A percentile compares a stretch with the other conserved stretches of the same genome.
These are phyloP conservation scores for Holothuria leucospilota DNA, from an alignment of 53 echinoderm and acorn worm species.

Conservation along the genomic window DNA sequence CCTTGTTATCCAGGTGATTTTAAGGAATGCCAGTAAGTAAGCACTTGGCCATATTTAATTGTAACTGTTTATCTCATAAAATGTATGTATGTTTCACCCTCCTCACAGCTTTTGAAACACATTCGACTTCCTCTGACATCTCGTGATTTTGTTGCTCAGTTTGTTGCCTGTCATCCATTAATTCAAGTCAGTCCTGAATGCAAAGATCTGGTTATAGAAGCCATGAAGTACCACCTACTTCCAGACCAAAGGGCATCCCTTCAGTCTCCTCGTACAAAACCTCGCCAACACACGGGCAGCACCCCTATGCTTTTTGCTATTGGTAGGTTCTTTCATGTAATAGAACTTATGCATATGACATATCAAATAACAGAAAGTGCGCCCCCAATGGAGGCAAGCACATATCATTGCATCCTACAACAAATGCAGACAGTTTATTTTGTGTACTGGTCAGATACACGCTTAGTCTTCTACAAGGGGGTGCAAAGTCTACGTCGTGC, in stretches of 20 bases:
- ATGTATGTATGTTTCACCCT: neutral
- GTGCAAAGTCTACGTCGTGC: no score
- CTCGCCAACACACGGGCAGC: slow-evolving; percentile 68
- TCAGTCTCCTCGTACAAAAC: slow-evolving; percentile 79
- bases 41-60: no score
- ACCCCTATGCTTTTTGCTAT: slow-evolving; percentile 91
- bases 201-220: slow-evolving; percentile 92
- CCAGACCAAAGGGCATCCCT: slow-evolving; percentile 85
- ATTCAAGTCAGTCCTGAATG: slow-evolving; percentile 78
- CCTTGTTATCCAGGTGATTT: no score
- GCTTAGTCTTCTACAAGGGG: no score
- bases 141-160: slow-evolving; percentile 81
- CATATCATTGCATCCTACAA: no score
- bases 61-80: no score
- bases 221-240: slow-evolving; percentile 94
- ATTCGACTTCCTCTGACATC: slow-evolving; percentile 84
- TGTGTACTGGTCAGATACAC: no score
- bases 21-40: no score
- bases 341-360: no score
- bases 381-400: no score
- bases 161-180: slow-evolving; percentile 73
- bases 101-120: slow-evolving; percentile 71
- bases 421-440: no score
- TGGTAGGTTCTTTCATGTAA: slow-evolving; percentile 53
- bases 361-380: no score